Percentiles rank a stretch among this genome's conserved stretches.
These are phyloP conservation scores for Dichetophora obliterata DNA, from an alignment of 2,888 invertebrate species.

Conservation along the genomic window DNA sequence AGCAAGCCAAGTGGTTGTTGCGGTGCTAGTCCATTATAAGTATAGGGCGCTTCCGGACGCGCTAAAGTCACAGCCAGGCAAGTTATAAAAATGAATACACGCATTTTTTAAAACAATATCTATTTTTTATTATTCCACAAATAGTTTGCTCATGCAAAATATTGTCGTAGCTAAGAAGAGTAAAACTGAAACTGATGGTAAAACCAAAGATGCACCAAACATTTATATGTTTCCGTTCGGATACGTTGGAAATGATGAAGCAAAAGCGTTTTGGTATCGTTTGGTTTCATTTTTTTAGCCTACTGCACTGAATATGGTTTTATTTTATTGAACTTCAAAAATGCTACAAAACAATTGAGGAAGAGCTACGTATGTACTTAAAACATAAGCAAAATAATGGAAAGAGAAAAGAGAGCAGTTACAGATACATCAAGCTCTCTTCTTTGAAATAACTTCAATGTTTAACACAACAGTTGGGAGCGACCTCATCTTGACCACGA, in stretches of 20 bases:
- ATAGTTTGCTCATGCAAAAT: not conserved
- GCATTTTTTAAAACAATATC: slow-evolving; percentile 54
- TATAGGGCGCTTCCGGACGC: slow-evolving; percentile 63
- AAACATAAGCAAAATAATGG: no score
- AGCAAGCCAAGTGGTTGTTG: slow-evolving; percentile 68
- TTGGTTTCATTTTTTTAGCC: not conserved
- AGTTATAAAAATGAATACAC: slow-evolving; percentile 63
- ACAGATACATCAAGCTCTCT: not conserved
- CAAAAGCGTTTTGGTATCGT: not conserved
- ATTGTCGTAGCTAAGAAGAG: slow-evolving; percentile 47
- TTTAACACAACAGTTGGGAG: not conserved
- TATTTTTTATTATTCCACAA: not conserved
- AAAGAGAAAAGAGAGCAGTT: not conserved
- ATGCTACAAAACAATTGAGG: not conserved
- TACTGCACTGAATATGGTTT: not conserved
- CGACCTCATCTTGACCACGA: not conserved
- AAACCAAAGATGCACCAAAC: slow-evolving; percentile 48
- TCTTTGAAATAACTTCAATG: not conserved
- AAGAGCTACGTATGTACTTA: not conserved
- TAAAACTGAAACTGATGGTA: slow-evolving; percentile 58
- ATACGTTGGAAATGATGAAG: slow-evolving; percentile 19
- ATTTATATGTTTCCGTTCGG: slow-evolving; percentile 59
- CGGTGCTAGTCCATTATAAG: slow-evolving; percentile 64
- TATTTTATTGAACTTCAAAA: slow-evolving; percentile 58
- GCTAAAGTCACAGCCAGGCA: slow-evolving; percentile 59